These are phyloP conservation scores for Eurystomus gularis DNA, from an alignment of 2,113 vertebrate species.

Conservation along the genomic window DNA sequence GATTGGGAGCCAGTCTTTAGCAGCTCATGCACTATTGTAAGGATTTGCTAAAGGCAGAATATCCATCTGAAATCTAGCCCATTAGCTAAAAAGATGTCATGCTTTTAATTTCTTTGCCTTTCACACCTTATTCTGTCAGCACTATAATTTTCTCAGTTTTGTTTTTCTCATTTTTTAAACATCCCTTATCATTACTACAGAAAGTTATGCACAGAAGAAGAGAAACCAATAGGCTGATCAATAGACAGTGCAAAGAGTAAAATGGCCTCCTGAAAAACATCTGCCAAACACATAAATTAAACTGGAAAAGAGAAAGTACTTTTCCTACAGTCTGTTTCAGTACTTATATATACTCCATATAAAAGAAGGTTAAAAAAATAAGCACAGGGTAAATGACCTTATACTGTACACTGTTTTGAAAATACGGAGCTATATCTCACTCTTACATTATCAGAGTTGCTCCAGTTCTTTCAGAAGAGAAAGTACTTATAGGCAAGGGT, in stretches of 20 bases:
- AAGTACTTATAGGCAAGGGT: neutral
- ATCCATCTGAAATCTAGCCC: neutral
- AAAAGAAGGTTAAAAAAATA: neutral
- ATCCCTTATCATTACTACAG: rapidly evolving
- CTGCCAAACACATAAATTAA: neutral
- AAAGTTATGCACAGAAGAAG: neutral
- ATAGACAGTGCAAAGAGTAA: neutral
- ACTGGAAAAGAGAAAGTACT: neutral
- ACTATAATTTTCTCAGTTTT: neutral
- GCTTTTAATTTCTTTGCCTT: neutral
- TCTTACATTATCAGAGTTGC: neutral
- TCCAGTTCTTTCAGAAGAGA: neutral
- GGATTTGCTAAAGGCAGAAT: neutral
- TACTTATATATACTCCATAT: rapidly evolving
- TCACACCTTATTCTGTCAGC: neutral
- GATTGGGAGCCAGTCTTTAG: neutral
- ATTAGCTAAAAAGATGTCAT: neutral
- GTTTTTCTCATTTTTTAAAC: neutral
- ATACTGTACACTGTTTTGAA: neutral
- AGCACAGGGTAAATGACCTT: neutral
- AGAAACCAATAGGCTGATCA: neutral
- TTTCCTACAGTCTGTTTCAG: neutral
- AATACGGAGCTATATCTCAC: neutral
- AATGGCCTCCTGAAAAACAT: neutral
- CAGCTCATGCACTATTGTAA: neutral